Conservation (phyloP, 1,140 invertebrate genomes). For the Drosophila pandora region DNA sequence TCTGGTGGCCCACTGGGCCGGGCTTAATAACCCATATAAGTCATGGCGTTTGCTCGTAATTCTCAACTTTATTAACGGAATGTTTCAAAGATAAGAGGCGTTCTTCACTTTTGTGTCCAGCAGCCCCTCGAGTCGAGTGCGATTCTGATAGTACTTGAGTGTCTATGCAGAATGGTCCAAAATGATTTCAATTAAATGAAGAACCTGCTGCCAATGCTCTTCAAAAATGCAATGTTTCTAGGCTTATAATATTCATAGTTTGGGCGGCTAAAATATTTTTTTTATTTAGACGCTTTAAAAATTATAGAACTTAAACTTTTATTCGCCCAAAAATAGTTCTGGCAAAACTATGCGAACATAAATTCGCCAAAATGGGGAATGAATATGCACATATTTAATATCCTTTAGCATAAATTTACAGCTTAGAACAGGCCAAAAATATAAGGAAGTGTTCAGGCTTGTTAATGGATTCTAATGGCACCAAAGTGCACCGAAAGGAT, state of each 20-base stretch:
- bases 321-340: neutral
- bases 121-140: slow-evolving; percentile 28
- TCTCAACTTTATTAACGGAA: slow-evolving; percentile 37
- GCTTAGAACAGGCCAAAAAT: neutral
- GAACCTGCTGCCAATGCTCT: neutral
- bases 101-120: slow-evolving; percentile 32
- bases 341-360: neutral
- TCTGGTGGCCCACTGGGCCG: neutral
- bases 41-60: slow-evolving; percentile 38
- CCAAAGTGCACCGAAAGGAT: slow-evolving; percentile 5
- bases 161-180: slow-evolving; percentile 1
- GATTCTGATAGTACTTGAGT: slow-evolving; percentile 35
- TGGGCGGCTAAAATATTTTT: neutral
- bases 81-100: slow-evolving; percentile 18
- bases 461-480: slow-evolving; percentile 37
- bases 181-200: neutral
- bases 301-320: neutral
- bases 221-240: no score
- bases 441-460: slow-evolving; percentile 49
- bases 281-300: neutral
- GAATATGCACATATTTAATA: slow-evolving; percentile 9
- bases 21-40: slow-evolving; percentile 43
- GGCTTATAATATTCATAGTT: neutral
- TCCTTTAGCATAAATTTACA: slow-evolving; percentile 21
- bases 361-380: neutral